Evolutionary conservation across 92 coral and sea anemone species (phyloP).

Genomic region (Nematostella vectensis): DNA sequence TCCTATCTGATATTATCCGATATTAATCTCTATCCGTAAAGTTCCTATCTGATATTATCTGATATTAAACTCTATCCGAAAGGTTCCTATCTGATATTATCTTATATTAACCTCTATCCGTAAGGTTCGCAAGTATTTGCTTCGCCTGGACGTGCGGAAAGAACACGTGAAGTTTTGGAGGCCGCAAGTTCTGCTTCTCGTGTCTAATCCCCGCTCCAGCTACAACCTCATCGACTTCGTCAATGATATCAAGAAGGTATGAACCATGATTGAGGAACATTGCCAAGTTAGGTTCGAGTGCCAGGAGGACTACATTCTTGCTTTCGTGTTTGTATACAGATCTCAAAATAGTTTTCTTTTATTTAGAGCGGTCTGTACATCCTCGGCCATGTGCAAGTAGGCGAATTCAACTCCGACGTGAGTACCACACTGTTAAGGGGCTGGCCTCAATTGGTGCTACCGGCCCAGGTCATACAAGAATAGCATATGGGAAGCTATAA

Average conservation of each 20-base stretch:
- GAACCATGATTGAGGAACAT: not conserved
- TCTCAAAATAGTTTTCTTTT: not conserved
- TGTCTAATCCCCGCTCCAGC: conserved; percentile 92
- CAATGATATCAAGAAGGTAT: conserved; percentile 94
- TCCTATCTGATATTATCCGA: too few species aligned
- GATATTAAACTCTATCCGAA: too few species aligned
- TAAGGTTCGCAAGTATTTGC: conserved; percentile 86
- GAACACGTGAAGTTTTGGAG: conserved; percentile 97
- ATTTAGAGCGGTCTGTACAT: conserved; percentile 84
- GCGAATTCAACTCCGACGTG: conserved; percentile 59
- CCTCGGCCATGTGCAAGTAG: conserved; percentile 83
- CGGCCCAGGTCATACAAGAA: too few species aligned
- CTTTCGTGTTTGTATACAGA: not conserved
- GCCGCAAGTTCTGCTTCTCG: conserved; percentile 88
- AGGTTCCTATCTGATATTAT: too few species aligned
- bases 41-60: too few species aligned
- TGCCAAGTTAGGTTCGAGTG: too few species aligned
- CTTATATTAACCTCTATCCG: too few species aligned
- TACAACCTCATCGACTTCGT: conserved; percentile 93
- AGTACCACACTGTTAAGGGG: not conserved
- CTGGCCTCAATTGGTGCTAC: too few species aligned
- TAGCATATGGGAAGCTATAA: too few species aligned
- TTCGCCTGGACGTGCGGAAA: conserved; percentile 83
- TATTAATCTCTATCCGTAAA: too few species aligned
- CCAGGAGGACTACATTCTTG: too few species aligned